These are phyloP conservation scores for Hyphantria cunea DNA, from an alignment of 1,140 invertebrate genomes.

Conservation along the genomic window DNA sequence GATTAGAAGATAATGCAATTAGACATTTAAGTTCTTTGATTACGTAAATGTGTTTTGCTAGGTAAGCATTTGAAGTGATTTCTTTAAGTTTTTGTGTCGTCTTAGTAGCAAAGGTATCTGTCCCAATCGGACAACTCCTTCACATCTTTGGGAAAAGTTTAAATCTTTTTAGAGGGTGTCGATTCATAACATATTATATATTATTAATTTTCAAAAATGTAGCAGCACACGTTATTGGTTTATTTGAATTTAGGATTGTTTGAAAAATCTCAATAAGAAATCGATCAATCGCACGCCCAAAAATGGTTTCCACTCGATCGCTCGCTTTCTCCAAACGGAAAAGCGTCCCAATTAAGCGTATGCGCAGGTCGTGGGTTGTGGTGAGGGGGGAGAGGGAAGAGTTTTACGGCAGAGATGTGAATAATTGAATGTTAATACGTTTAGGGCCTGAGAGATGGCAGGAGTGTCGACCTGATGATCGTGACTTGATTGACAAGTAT, in stretches of 20 bases:
- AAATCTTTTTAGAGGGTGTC: no score
- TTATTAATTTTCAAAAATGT: no score
- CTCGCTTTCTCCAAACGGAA: slow-evolving; percentile 63
- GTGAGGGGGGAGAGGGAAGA: neutral
- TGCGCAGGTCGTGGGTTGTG: slow-evolving; percentile 20
- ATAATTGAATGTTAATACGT: slow-evolving; percentile 47
- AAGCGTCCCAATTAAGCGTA: slow-evolving; percentile 53
- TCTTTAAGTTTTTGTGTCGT: no score
- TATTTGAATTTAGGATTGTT: no score
- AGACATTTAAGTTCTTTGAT: neutral
- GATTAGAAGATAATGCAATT: slow-evolving; percentile 2
- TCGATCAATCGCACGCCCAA: slow-evolving; percentile 39
- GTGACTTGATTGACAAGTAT: slow-evolving; percentile 14
- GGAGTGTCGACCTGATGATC: slow-evolving; percentile 27
- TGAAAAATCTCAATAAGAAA: slow-evolving; percentile 29
- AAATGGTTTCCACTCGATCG: slow-evolving; percentile 43
- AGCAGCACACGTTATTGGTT: no score
- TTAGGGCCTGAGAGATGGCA: slow-evolving; percentile 48
- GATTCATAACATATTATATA: no score
- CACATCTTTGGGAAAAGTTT: no score
- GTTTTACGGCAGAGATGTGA: slow-evolving; percentile 35
- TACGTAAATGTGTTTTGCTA: neutral
- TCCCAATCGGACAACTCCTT: no score
- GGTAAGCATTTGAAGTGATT: no score
- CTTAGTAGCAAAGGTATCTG: no score